Base-by-base conservation (phyloP, 2,888 invertebrate genomes). In the Mesopsocus fuscifrons region DNA sequence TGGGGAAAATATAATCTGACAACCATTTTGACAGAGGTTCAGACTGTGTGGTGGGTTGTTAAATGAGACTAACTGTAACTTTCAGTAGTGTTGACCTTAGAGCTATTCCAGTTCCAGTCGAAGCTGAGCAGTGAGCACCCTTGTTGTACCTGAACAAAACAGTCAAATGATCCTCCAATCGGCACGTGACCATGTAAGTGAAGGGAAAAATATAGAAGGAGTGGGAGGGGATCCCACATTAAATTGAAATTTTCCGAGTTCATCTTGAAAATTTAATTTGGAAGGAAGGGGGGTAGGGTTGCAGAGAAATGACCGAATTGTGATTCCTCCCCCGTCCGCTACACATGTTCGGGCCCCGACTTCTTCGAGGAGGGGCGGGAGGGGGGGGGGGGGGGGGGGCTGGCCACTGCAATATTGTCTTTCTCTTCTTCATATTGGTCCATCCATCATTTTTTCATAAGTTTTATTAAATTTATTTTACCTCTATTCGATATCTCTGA, bases 351-450 rank as follows among this genome's bases (percentile, higher is more conserved):
- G 16, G 16, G 17, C 38, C 38, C 38, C 38, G n/a, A 18, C 20
- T 11, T 26, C 26, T 26, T n/a, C n/a, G n/a, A n/a, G n/a, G n/a
- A n/a, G n/a, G n/a, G n/a, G n/a, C n/a, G n/a, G n/a, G n/a, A n/a
- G n/a, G n/a, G n/a, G n/a, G n/a, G n/a, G n/a, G n/a, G n/a, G n/a
- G 11, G 11, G 11, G 26, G 26, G 26, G 26, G 26, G 6, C 26
- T 20, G 38, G 38, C 38, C 38, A 38, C 38, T 38, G 21, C 38
- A 21, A 38, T 38, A 38, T 38, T 38, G 38, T 38, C 38, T 38
- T 38, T 38, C 38, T 38, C 38, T 38, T 38, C 38, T 38, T 38
- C 38, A 38, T 38, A 38, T 38, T 38, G 38, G 20, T 38, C 20
- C 38, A 38, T 38, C 38, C 38, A 38, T 38, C 38, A 38, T 38